Base-by-base conservation (phyloP, 1,140 invertebrate species). In the Caenorhabditis latens region DNA sequence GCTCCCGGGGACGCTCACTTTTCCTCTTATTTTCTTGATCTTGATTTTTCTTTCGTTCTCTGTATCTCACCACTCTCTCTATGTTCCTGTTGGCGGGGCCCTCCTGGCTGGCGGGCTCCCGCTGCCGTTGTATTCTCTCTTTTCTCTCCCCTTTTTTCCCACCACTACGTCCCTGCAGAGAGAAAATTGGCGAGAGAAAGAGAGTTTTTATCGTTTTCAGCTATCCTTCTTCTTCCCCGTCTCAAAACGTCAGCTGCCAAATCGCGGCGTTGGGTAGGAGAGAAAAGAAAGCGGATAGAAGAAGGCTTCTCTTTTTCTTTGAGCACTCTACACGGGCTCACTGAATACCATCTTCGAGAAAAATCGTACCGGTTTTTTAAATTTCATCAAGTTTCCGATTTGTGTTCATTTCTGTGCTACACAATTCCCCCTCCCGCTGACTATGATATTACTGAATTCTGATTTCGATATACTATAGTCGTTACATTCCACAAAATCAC, bases 151-250 rank as follows among this genome's bases (percentile, higher is more conserved):
- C 53, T n/a, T 79, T 24, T 79, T 79, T 50, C 71, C 46, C 71
- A 79, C 71, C 71, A 79, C 43, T 79, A 50, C 71, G n/a, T 79
- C 43, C 65, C 19, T 24, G 11, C 13, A 40, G 32, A 13, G 32
- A 65, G 43, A 9, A 75, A 24, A 32, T 8, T 5, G n/a, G 42
- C n/a, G 21, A 71, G 11, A 71, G 63, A 71, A 14, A 71, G n/a
- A 79, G 21, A 53, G 46, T 79, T 79, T 79, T 79, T 50, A 79
- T 79, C 71, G 71, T 79, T 79, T 79, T 79, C 71, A 79, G 71
- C 71, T 48, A 79, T 79, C 71, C 71, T 79, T 79, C 71, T 71
- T 79, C 32, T 40, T 65, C 11, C 57, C 61, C 71, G 71, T 79
- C 71, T 79, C 71, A 79, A 79, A 79, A 79, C 43, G 71, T 79